Evolutionary conservation across 2,888 invertebrate species (phyloP).

Genomic region (Eulithis prunata): DNA sequence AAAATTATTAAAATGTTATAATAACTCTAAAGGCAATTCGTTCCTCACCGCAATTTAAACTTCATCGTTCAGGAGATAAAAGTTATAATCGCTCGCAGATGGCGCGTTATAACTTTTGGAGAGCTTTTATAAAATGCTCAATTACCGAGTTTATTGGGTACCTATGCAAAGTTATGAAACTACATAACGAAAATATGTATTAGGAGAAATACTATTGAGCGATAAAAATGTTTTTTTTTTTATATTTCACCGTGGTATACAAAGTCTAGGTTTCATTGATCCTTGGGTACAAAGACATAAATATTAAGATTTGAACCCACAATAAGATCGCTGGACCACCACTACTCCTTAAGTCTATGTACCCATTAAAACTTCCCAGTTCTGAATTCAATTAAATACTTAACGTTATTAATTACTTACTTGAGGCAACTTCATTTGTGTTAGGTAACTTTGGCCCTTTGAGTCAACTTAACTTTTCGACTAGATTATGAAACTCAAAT

Average conservation of each 20-base stretch:
- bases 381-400: constrained; percentile 5
- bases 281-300: too few relatives aligned
- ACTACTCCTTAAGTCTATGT: neutral
- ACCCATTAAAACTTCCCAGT: constrained; percentile 1
- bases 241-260: too few relatives aligned
- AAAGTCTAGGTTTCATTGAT: too few relatives aligned
- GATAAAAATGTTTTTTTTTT: too few relatives aligned
- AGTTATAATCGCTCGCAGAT: constrained; percentile 33
- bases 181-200: too few relatives aligned
- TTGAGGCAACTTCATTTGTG: constrained; percentile 8
- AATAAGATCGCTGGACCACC: too few relatives aligned
- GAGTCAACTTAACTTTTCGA: constrained; percentile 4
- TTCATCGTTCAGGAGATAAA: constrained; percentile 34
- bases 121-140: constrained; percentile 28
- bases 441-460: constrained; percentile 16
- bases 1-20: constrained; percentile 15
- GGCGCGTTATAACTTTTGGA: constrained; percentile 24
- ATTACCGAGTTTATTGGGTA: constrained; percentile 28
- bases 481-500: constrained; percentile 25
- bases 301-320: too few relatives aligned
- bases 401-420: constrained; percentile 16
- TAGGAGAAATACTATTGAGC: too few relatives aligned
- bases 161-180: neutral
- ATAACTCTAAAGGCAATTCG: constrained; percentile 3
- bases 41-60: constrained; percentile 32